Conservation (phyloP, 2,888 invertebrate genomes). For the Electrophaes corylata region DNA sequence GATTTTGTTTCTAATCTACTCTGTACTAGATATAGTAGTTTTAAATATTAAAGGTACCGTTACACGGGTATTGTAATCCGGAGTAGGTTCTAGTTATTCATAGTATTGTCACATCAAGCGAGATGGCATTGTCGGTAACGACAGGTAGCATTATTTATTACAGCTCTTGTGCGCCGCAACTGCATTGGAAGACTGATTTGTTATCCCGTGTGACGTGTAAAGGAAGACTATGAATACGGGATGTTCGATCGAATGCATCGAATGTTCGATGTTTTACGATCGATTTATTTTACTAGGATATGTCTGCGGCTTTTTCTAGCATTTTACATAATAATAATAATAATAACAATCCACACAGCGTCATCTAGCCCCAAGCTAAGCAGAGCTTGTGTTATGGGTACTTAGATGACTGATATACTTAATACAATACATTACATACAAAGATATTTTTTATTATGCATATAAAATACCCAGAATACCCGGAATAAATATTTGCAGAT, state of each 20-base stretch:
- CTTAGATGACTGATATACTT: too few species aligned
- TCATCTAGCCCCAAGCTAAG: too few species aligned
- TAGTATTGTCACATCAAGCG: conserved; percentile 40
- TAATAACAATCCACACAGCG: too few species aligned
- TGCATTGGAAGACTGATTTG: conserved; percentile 37
- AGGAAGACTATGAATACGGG: conserved; percentile 34
- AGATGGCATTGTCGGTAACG: conserved; percentile 43
- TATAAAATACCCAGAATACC: too few species aligned
- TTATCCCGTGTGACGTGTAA: conserved; percentile 35
- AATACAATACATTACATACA: too few species aligned
- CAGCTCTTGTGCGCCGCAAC: conserved; percentile 33
- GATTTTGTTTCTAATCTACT: too few species aligned
- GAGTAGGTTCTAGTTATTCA: conserved; percentile 40
- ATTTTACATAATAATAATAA: too few species aligned
- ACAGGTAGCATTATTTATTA: conserved; percentile 45
- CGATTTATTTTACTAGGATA: too few species aligned
- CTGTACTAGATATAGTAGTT: not conserved
- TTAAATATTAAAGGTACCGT: conserved; percentile 30
- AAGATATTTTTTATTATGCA: too few species aligned
- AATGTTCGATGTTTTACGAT: conserved; percentile 10
- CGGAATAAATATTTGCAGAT: too few species aligned
- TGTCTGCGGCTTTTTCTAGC: too few species aligned
- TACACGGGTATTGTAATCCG: conserved; percentile 23
- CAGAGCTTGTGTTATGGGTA: too few species aligned
- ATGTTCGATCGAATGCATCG: conserved; percentile 4